These are phyloP conservation scores for Melanerpes formicivorus DNA, from an alignment of 2,113 vertebrate genomes.

Conservation along the genomic window DNA sequence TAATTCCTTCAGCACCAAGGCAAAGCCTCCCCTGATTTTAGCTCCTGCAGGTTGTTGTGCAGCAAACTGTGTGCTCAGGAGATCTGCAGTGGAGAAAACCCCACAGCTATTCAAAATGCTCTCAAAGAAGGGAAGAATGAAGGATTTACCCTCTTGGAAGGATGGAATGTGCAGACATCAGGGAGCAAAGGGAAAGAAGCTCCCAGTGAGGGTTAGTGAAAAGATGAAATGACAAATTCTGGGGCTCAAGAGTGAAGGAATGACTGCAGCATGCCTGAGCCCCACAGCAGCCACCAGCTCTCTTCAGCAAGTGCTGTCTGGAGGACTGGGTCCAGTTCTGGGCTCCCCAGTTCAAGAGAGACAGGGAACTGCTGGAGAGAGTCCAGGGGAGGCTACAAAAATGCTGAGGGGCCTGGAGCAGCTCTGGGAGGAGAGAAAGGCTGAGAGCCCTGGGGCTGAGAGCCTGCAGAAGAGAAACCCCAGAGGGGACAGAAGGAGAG, in stretches of 20 bases:
- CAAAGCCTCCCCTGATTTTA: not conserved
- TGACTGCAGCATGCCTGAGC: not conserved
- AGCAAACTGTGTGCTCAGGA: not conserved
- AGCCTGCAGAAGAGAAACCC: too few species aligned
- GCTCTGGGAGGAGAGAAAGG: too few species aligned
- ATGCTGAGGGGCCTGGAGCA: too few species aligned
- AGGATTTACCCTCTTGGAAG: not conserved
- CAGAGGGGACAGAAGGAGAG: too few species aligned
- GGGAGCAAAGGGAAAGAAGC: not conserved
- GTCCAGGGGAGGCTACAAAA: too few species aligned
- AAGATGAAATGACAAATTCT: not conserved
- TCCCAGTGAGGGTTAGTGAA: not conserved
- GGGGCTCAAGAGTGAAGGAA: not conserved
- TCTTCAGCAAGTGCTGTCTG: not conserved
- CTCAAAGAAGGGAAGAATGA: not conserved
- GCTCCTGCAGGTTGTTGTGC: not conserved
- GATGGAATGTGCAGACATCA: fast-evolving
- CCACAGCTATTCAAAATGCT: not conserved
- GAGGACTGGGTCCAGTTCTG: too few species aligned
- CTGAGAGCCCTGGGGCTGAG: too few species aligned
- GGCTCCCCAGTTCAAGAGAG: too few species aligned
- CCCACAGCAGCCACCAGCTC: not conserved
- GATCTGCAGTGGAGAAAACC: not conserved
- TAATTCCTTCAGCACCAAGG: not conserved
- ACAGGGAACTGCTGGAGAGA: too few species aligned